Evolutionary conservation across 2,113 vertebrate genomes (phyloP), one percentile per base, ranked within the genome.

Genomic region (Pseudolaguvia tuberculata): DNA sequence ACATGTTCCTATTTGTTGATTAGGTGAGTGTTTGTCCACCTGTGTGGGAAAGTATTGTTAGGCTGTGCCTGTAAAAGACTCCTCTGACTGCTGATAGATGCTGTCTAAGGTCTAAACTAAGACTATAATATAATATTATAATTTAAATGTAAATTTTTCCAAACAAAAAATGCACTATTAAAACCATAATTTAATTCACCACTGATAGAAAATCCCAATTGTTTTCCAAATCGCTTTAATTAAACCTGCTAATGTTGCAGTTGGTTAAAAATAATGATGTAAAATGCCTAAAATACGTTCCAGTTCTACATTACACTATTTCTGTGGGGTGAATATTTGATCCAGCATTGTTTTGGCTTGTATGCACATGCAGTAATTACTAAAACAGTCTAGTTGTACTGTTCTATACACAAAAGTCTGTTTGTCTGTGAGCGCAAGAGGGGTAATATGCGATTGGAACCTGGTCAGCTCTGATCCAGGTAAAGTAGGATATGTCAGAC

Each of bases 11-110:
- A 76, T 70, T 53, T 78, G 73, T 73, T 70, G 79, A 73, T 63
- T 1, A 65, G 9, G 31, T 86, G 83, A 81, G 83, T 88, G 87
- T 89, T 89, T 89, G 88, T 85, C 83, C 88, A 90, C 86, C 88
- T 90, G 86, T 81, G 75, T 75, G 76, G 79, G 80, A 87, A 88
- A 85, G 80, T 83, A 86, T 86, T 85, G 58, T 11, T 75, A 82
- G 85, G 81, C 79, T 79, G 75, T 42, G 39, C 39, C 67, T 52
- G 65, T 75, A 42, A 56, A 61, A 21, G 56, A 73, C 69, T 14
- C 47, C 31, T n/a, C 7, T 45, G 31, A 25, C 56, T 21, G 29
- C 20, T 52, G 71, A 80, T 68, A 70, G 73, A 80, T 29, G 45
- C 73, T 79, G 73, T 6, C 21, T 73, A 66, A 50, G n/a, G 11